Evolutionary conservation across 2,888 invertebrate species (phyloP).

Genomic region (Dryococelus australis): DNA sequence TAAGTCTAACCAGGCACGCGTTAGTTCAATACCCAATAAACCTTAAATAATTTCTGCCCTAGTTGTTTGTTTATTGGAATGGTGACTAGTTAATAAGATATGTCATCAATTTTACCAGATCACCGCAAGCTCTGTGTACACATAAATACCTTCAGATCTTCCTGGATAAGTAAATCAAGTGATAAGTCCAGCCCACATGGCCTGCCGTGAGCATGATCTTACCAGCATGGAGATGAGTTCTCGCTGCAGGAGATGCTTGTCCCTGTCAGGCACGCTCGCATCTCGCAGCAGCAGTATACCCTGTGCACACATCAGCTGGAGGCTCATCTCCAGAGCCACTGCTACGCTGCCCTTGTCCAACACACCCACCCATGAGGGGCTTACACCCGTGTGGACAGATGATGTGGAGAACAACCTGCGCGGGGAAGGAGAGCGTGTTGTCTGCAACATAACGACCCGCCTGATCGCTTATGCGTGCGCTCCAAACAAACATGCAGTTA

Average conservation of each 20-base stretch:
- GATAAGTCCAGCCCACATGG: no score
- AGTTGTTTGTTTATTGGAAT: no score
- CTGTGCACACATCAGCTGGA: background rate
- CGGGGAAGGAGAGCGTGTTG: background rate
- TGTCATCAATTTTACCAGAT: no score
- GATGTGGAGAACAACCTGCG: background rate
- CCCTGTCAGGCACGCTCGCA: background rate
- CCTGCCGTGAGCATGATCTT: background rate
- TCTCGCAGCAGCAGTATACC: background rate
- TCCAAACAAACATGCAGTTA: no score
- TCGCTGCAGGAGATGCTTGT: constrained; percentile 9
- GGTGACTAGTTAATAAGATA: no score
- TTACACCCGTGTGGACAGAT: background rate
- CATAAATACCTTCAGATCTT: no score
- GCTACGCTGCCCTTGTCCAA: background rate
- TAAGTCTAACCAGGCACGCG: no score
- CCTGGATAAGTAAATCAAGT: no score
- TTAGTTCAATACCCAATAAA: no score
- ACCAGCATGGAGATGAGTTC: background rate
- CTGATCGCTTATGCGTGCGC: background rate
- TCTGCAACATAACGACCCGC: background rate
- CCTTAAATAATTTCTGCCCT: no score
- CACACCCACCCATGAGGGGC: constrained; percentile 7
- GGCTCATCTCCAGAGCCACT: background rate
- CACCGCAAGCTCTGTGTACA: no score